Evolutionary conservation across 2,113 vertebrate genomes (phyloP), one percentile per base, ranked within the genome.

Genomic region (Anser brachyrhynchus): DNA sequence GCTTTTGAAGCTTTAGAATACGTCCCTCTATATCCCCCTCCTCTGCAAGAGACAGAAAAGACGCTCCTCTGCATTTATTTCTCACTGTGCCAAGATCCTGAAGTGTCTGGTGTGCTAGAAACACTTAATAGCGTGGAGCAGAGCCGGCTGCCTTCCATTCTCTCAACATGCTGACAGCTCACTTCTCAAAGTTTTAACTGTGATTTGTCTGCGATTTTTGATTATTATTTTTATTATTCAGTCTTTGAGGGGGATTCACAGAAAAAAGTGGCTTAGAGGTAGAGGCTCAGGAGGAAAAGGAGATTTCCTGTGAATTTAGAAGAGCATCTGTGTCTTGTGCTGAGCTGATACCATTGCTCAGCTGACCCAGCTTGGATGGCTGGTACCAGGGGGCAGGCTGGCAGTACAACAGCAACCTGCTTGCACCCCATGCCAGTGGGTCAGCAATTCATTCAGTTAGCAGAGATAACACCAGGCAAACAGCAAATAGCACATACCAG

Each of bases 41-140:
- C 89, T 59, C 78, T 92, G 71, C 83, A 78, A 83, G 69, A 94
- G 78, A 51, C n/a, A 67, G 87, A 87, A 73, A 90, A 95, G 92
- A 87, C 85, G 90, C 35, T 95, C 2, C 51, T 94, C 55, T 96
- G 92, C 89, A n/a, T 81, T 84, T 91, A 12, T 26, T 43, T 37
- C 79, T 87, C 35, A 0, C 86, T 87, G 58, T 92, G 89, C 84
- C 87, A 77, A 82, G 84, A 77, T 88, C 46, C 87, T 74, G 26
- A 57, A 84, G 91, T 80, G 94, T 87, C 76, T 91, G 84, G 43
- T 85, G 86, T 44, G 85, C 82, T 91, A 84, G 26, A 87, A 94
- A 57, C 79, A 17, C 84, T 90, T 3, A 41, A 35, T 12, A 72
- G 88, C 1, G 0, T 51, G 11, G 59, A 82, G 91, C 31, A 3